Base-by-base conservation (phyloP, 2,797 vertebrate genomes). In the Falco naumanni region DNA sequence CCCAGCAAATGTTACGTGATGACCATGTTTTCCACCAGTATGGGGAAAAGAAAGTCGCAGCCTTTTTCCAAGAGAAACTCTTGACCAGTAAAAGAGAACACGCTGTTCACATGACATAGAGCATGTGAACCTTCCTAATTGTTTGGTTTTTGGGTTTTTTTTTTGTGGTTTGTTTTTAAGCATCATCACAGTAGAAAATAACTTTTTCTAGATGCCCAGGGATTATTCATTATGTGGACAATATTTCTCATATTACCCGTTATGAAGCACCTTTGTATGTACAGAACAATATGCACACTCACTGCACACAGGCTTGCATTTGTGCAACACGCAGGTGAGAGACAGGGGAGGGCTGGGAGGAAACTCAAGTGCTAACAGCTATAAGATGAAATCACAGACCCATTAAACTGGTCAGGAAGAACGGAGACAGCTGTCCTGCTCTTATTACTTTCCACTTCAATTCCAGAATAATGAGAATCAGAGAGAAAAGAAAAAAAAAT, bases 351-450 rank as follows among this genome's bases (percentile, higher is more conserved):
- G 85, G 72, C 54, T 86, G 48, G 70, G 87, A 91, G 33, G 70
- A 90, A 92, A 79, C 41, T 74, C 39, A 8, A 84, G 63, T 45
- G 61, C 70, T 84, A 81, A 71, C 34, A 70, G 82, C 54, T 72
- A 10, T 20, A 59, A 82, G 54, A 93, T 57, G 90, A 94, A 92
- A 93, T 68, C 84, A 86, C 45, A 95, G 79, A 53, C n/a, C 57
- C 47, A 93, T 71, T 95, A 94, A 88, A 93, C 90, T 25, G 77
- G 80, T 72, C 87, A 89, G 61, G 77, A 96, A 87, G 78, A 97
- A 94, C 10, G 0, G 63, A 5, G 25, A 89, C 90, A 95, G 77
- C 82, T 97, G 87, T 84, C 85, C 70, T 75, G 63, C 41, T 87
- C 71, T 91, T 89, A 89, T 18, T 92, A 72, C 68, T 92, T 93